Evolutionary conservation across 2,888 invertebrate genomes (phyloP).

Genomic region (Aphidoletes aphidimyza): DNA sequence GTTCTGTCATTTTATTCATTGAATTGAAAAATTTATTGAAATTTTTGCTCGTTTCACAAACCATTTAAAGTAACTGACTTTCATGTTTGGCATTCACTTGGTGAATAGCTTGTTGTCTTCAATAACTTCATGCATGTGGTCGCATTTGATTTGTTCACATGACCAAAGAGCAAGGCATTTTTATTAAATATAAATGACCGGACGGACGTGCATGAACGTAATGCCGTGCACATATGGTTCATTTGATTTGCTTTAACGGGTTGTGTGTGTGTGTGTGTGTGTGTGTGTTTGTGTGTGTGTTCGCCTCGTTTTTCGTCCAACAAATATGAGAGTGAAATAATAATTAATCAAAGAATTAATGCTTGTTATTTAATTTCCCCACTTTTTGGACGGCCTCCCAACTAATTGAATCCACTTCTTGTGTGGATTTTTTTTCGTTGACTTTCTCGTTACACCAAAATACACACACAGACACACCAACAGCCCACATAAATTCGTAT

Average conservation of each 20-base stretch:
- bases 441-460: not conserved
- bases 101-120: not conserved
- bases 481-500: too few relatives aligned
- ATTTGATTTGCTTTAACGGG: not conserved
- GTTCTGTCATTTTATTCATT: slow-evolving; percentile 3
- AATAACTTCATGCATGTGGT: not conserved
- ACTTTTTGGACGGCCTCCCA: not conserved
- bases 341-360: slow-evolving; percentile 52
- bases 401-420: slow-evolving; percentile 29
- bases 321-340: slow-evolving; percentile 14
- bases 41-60: not conserved
- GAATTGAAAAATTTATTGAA: not conserved
- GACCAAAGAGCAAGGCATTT: too few relatives aligned
- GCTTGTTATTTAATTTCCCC: slow-evolving; percentile 33
- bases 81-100: not conserved
- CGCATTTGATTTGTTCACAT: too few relatives aligned
- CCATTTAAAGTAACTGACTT: not conserved
- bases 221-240: not conserved
- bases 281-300: not conserved
- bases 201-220: not conserved
- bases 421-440: not conserved
- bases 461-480: too few relatives aligned
- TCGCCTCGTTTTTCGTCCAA: not conserved
- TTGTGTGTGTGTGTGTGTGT: not conserved
- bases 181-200: not conserved